phyloP scores from a whole-genome alignment of 2,797 vertebrate species.

The Acropternis orthonyx region DNA sequence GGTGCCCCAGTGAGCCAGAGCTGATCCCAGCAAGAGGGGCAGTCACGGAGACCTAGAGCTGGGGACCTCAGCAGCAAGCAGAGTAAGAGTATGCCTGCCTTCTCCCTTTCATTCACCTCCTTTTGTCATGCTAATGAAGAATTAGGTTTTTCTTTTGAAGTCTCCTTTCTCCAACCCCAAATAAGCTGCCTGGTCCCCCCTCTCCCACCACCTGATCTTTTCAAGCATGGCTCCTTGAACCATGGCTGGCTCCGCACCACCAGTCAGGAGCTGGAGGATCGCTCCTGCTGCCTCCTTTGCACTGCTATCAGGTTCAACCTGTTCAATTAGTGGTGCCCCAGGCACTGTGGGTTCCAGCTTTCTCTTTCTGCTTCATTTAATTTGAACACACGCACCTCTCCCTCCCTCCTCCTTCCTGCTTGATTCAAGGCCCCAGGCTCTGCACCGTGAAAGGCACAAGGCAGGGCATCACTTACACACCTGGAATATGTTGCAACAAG shows the following conservation, averaged over 20 bases:
- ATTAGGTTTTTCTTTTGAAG: not conserved
- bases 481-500: conserved; percentile 69
- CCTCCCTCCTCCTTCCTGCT: conserved; percentile 37
- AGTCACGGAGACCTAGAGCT: not conserved
- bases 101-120: not conserved
- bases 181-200: not conserved
- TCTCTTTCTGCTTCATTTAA: conserved; percentile 74
- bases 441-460: conserved; percentile 40
- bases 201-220: not conserved
- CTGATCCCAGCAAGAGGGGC: not conserved
- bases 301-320: conserved; percentile 71
- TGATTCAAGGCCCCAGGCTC: conserved; percentile 39
- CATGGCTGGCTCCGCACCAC: fast-evolving
- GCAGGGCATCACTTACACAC: conserved; percentile 68
- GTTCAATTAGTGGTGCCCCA: conserved; percentile 65
- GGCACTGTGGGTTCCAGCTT: conserved; percentile 65
- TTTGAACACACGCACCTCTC: conserved; percentile 43
- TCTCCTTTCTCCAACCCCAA: not conserved
- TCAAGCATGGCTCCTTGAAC: not conserved
- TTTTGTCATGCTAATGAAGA: not conserved
- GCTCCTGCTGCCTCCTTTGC: not conserved
- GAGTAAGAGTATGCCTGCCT: not conserved
- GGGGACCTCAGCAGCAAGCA: not conserved
- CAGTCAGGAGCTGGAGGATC: not conserved
- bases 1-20: not conserved